Evolutionary conservation across 2,113 vertebrate genomes (phyloP), one percentile per base, ranked within the genome.

Genomic region (Hassar affinis): DNA sequence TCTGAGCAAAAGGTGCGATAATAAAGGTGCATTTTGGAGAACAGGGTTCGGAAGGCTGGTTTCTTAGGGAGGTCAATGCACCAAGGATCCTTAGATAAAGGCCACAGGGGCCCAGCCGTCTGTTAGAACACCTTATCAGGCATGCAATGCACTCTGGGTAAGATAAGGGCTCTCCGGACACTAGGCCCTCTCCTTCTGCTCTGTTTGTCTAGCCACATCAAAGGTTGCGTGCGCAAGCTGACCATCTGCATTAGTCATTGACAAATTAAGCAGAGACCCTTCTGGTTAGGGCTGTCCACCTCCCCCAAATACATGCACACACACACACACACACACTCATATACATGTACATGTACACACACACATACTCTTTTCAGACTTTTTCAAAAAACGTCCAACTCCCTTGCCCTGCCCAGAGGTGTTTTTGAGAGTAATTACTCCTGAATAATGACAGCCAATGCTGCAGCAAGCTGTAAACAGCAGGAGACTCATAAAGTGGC

Each of bases 171-270:
- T 92, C 88, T 86, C 90, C 80, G 91, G 90, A 90, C 78, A 71
- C 80, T 80, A 30, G 77, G 62, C 62, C 52, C 30, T 33, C 80
- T 84, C 72, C 56, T 74, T 69, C 85, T 84, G 84, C 77, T 64
- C 76, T 93, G 93, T 94, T 94, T 94, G 92, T 89, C 61, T 80
- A 88, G 85, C 38, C 52, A 92, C 90, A 94, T 94, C 92, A 95
- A 95, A 95, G 90, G 66, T 7, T 77, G 88, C 57, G 75, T 71
- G 83, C 72, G 79, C 72, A 35, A 88, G 85, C 86, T 85, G 89
- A 88, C 90, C 85, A 89, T 74, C 84, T 89, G 90, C 90, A 91
- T 90, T 89, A 92, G 91, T 89, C 90, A 88, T 82, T 84, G 88
- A 89, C 78, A 89, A 90, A 90, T 85, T 86, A 91, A 89, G 83